These are phyloP conservation scores for Cryptophagus acutangulus DNA, from an alignment of 2,888 invertebrate genomes.

Conservation along the genomic window DNA sequence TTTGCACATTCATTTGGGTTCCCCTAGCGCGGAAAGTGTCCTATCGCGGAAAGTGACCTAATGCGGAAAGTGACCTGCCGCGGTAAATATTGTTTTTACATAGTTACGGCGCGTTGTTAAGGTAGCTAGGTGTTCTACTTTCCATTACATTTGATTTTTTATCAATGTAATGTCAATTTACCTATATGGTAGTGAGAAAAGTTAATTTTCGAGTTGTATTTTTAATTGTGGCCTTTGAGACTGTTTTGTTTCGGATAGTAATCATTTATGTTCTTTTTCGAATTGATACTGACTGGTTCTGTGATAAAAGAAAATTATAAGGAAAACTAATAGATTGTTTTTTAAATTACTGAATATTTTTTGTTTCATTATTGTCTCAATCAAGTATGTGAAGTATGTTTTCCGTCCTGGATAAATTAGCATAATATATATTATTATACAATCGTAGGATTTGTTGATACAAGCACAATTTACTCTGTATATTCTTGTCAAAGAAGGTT, in stretches of 20 bases:
- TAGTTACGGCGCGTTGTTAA: too few species aligned
- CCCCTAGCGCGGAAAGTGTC: too few species aligned
- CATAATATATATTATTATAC: conserved; percentile 20
- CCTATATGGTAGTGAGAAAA: conserved; percentile 21
- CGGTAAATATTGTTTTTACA: too few species aligned
- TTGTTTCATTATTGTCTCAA: conserved; percentile 17
- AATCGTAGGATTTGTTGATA: conserved; percentile 22
- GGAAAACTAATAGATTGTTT: conserved; percentile 21
- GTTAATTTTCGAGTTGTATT: conserved; percentile 13
- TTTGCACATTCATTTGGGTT: too few species aligned
- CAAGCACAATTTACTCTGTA: conserved; percentile 35
- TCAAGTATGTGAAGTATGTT: conserved; percentile 24
- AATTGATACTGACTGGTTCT: conserved; percentile 33
- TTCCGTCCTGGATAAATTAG: conserved; percentile 30
- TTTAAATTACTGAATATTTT: conserved; percentile 22
- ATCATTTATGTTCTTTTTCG: conserved; percentile 19
- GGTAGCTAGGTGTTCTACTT: too few species aligned
- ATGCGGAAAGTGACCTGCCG: too few species aligned
- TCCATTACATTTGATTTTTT: too few species aligned
- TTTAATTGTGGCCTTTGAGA: conserved; percentile 29
- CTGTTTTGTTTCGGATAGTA: conserved; percentile 24
- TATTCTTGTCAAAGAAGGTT: conserved; percentile 35
- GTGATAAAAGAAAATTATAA: conserved; percentile 33
- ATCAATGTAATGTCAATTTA: conserved; percentile 15
- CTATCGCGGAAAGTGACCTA: too few species aligned